Base-by-base conservation (phyloP, 2,888 invertebrate species). In the Yponomeuta sedellus region DNA sequence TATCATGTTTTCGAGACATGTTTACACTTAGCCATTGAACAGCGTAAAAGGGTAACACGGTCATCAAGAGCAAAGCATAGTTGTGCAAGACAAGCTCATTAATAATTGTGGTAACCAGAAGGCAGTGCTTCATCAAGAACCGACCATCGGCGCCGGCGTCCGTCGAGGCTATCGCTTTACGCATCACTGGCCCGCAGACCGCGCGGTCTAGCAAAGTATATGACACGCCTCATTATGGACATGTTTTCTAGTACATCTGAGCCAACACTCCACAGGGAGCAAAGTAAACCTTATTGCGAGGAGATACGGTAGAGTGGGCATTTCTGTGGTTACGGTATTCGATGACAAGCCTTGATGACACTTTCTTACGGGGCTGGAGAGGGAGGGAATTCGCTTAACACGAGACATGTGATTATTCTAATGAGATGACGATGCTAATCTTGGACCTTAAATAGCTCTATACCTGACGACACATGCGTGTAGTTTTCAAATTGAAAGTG, bases 121-220 rank as follows among this genome's bases (percentile, higher is more conserved):
- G 34, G 34, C 34, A 16, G 44, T 16, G 44, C 3, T 22, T 22
- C 12, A 62, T 34, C n/a, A 56, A 52, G 64, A 64, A 52, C 8
- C 20, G 22, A 64, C 64, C 52, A 64, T 22, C 44, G 52, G 28
- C 64, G 64, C 64, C 64, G 64, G 64, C 44, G 64, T 64, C 62
- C 64, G 40, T 66, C 56, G 66, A 61, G 16, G 67, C 58, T 64
- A 67, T 67, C 64, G 64, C 28, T 63, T 81, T 74, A 82, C 80
- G 82, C 79, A 74, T 77, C 76, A 72, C 68, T 74, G 71, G 56
- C 34, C 56, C 61, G 25, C 58, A 65, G 52, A 66, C 64, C 61
- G 61, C 67, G 63, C 69, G 44, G 44, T 52, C 70, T 70, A 71
- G 71, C 69, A 71, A 69, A 71, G 68, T 68, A 68, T 69, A 67